Percentiles rank a stretch among this genome's conserved stretches.
Evolutionary conservation across 2,888 invertebrate species (phyloP).

Genomic region (Lasioglossum pauxillum): DNA sequence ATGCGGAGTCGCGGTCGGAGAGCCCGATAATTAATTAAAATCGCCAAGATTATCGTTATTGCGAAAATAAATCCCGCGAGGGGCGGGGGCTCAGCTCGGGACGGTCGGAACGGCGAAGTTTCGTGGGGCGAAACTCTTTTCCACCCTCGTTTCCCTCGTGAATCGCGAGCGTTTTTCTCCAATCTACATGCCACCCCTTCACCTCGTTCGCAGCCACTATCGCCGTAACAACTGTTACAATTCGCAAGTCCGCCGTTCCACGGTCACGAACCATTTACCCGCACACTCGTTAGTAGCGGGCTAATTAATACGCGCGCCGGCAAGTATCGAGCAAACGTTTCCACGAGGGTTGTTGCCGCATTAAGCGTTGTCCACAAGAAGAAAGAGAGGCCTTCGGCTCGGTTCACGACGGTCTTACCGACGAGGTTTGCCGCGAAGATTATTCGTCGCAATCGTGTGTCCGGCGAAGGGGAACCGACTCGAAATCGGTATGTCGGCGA

Average conservation of each 20-base stretch:
- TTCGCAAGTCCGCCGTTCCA: conserved; percentile 70
- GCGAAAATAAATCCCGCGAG: conserved; percentile 42
- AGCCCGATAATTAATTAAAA: conserved; percentile 24
- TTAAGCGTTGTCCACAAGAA: conserved; percentile 49
- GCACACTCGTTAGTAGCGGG: conserved; percentile 72
- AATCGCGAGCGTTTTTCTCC: conserved; percentile 61
- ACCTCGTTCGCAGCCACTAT: conserved; percentile 68
- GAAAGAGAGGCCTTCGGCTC: not conserved
- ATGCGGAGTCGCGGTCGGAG: not conserved
- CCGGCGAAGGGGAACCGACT: conserved; percentile 21
- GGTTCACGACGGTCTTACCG: not conserved
- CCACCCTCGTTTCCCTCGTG: conserved; percentile 48
- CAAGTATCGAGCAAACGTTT: conserved; percentile 73
- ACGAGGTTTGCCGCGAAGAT: conserved; percentile 12
- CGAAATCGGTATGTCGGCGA: conserved; percentile 65
- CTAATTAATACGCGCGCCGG: conserved; percentile 74
- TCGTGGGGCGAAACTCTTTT: conserved; percentile 55
- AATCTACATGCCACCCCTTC: conserved; percentile 57
- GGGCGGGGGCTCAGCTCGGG: conserved; percentile 12
- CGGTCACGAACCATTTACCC: conserved; percentile 74
- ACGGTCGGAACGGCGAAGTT: conserved; percentile 54
- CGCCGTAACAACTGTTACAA: conserved; percentile 74
- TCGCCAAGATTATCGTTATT: conserved; percentile 36
- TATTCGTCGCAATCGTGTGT: conserved; percentile 38
- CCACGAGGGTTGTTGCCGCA: conserved; percentile 37